These are phyloP conservation scores for Rhabdomys dilectus DNA, from an alignment of 2,113 vertebrate species.

Conservation along the genomic window DNA sequence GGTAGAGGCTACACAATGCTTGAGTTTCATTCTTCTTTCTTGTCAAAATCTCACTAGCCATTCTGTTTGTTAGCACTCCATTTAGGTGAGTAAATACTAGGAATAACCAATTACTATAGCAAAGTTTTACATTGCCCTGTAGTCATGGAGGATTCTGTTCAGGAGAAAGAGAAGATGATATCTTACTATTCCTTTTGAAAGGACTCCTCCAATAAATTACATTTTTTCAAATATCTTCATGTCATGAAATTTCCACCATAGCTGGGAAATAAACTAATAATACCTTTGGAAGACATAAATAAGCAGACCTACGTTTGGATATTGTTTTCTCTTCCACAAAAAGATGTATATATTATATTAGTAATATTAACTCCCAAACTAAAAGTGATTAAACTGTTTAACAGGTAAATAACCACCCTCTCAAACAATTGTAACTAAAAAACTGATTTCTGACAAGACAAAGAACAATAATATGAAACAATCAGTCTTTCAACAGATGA, in stretches of 20 bases:
- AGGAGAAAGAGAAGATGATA: rapidly evolving
- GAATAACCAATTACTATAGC: neutral
- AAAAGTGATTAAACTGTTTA: neutral
- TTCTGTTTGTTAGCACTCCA: neutral
- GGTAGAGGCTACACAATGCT: neutral
- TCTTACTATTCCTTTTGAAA: neutral
- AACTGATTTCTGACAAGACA: neutral
- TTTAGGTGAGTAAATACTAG: neutral
- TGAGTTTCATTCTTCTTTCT: neutral
- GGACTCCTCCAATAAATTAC: neutral
- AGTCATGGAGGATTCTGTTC: neutral
- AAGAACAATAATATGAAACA: neutral
- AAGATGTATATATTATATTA: neutral
- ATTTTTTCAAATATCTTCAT: neutral
- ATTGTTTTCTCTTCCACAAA: neutral
- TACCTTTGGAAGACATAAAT: neutral
- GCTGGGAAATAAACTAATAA: neutral
- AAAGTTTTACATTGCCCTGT: neutral
- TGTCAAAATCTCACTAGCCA: neutral
- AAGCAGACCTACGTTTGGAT: neutral
- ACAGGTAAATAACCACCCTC: neutral
- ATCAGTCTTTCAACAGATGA: neutral
- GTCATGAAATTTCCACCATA: neutral
- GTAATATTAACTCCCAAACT: neutral
- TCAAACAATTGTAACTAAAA: neutral